Conservation (phyloP, 1,140 invertebrate species). For the Agrypnia vestita region DNA sequence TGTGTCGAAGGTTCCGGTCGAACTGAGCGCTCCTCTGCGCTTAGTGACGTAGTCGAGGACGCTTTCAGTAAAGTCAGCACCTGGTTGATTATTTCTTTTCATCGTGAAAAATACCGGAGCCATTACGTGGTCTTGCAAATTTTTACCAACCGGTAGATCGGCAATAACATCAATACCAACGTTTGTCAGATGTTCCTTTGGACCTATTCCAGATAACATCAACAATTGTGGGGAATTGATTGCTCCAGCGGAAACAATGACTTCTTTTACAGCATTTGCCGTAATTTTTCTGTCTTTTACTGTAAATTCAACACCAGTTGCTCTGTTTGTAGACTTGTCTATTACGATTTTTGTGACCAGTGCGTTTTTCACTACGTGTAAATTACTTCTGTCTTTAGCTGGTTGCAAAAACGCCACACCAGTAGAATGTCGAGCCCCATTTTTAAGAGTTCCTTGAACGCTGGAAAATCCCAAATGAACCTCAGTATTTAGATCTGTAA, state of each 20-base stretch:
- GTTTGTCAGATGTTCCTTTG: constrained; percentile 76
- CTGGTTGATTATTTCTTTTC: constrained; percentile 12
- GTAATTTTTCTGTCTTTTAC: constrained; percentile 68
- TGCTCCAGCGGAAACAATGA: constrained; percentile 80
- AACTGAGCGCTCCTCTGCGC: no score
- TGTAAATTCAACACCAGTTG: constrained; percentile 75
- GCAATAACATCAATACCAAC: constrained; percentile 75
- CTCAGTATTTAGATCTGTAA: constrained; percentile 73
- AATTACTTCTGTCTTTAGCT: constrained; percentile 74
- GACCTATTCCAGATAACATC: constrained; percentile 85
- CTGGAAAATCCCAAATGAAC: constrained; percentile 67
- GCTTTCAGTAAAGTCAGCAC: no score
- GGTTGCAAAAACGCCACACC: constrained; percentile 72
- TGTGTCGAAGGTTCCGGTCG: constrained; percentile 32
- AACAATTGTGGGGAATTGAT: constrained; percentile 82
- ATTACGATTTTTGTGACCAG: constrained; percentile 76
- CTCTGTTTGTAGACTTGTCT: constrained; percentile 68
- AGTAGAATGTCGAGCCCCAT: constrained; percentile 68
- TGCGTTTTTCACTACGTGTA: constrained; percentile 79
- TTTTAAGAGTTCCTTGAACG: constrained; percentile 66
- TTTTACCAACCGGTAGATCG: constrained; percentile 77
- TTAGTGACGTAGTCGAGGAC: no score
- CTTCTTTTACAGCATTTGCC: constrained; percentile 76
- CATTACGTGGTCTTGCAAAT: constrained; percentile 78
- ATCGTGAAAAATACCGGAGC: constrained; percentile 59